Evolutionary conservation across 2,113 vertebrate genomes (phyloP).

Genomic region (Lepisosteus osseus): DNA sequence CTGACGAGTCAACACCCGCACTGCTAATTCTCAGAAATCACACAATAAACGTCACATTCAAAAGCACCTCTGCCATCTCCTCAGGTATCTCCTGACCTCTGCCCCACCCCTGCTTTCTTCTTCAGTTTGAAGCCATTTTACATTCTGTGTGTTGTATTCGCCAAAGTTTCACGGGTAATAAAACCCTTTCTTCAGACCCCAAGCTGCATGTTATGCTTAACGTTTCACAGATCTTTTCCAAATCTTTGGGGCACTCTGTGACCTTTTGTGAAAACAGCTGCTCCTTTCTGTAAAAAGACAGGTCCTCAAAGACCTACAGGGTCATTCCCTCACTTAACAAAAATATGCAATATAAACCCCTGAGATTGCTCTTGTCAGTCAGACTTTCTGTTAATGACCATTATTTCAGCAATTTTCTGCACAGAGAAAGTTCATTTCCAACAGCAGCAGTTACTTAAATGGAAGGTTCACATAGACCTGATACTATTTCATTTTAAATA

Average conservation of each 20-base stretch:
- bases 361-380: neutral
- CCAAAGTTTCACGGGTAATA: constrained; percentile 60
- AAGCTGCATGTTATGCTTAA: constrained; percentile 11
- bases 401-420: no score
- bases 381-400: neutral
- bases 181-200: constrained; percentile 32
- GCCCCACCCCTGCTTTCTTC: constrained; percentile 5
- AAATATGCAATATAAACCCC: constrained; percentile 11
- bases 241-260: neutral
- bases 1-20: neutral
- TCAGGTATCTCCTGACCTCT: neutral
- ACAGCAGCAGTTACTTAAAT: no score
- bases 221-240: constrained; percentile 18
- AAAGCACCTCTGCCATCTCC: neutral
- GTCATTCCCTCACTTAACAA: neutral
- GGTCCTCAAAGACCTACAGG: constrained; percentile 7
- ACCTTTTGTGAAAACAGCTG: constrained; percentile 1
- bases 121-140: constrained; percentile 22
- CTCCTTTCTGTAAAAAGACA: constrained; percentile 11
- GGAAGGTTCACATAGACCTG: no score
- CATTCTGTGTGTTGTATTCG: constrained; percentile 27
- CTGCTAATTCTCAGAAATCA: constrained; percentile 12
- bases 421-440: no score
- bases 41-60: neutral
- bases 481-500: no score